These are phyloP conservation scores for Artemia franciscana DNA, from an alignment of 1,140 invertebrate genomes.

Conservation along the genomic window DNA sequence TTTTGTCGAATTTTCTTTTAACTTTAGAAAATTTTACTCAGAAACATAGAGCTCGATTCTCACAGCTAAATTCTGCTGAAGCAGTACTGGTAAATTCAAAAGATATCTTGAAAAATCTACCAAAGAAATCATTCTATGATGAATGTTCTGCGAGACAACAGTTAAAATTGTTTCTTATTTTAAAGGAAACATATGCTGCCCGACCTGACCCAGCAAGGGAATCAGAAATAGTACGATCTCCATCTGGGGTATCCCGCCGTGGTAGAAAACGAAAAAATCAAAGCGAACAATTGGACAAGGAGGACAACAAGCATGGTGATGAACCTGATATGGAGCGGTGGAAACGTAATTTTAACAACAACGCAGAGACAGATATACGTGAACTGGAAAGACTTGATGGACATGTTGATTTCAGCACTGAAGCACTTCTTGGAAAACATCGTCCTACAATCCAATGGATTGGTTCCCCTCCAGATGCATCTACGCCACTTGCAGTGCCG, in stretches of 20 bases:
- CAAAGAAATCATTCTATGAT: too few relatives aligned
- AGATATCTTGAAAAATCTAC: too few relatives aligned
- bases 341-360: not conserved
- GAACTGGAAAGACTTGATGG: not conserved
- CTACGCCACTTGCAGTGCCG: constrained; percentile 41
- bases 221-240: not conserved
- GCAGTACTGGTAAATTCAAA: too few relatives aligned
- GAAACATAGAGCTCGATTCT: too few relatives aligned
- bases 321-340: not conserved
- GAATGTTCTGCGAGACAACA: not conserved
- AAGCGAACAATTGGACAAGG: not conserved
- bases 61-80: too few relatives aligned
- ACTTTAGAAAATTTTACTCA: too few relatives aligned
- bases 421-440: constrained; percentile 40
- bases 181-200: not conserved
- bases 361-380: not conserved
- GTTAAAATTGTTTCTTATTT: not conserved
- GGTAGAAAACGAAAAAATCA: not conserved
- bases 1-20: too few relatives aligned
- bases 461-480: constrained; percentile 27
- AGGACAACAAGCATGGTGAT: not conserved
- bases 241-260: not conserved
- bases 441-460: constrained; percentile 84
- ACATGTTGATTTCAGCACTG: constrained; percentile 47
- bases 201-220: not conserved